Evolutionary conservation across 1,140 invertebrate species (phyloP), one percentile per base, ranked within the genome.

Genomic region (Babylonia areolata): DNA sequence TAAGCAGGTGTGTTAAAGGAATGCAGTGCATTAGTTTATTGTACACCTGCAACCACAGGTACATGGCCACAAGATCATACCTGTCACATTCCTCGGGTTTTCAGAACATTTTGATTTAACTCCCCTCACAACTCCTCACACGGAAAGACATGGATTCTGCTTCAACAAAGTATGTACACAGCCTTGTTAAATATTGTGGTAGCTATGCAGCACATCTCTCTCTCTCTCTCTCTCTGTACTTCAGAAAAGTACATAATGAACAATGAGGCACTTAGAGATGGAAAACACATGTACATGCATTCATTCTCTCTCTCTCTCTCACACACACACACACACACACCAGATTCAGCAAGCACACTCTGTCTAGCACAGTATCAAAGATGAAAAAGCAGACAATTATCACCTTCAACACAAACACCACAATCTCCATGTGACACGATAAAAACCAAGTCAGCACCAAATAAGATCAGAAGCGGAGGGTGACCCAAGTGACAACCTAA

Each of bases 321-420:
- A n/a, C 28, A 64, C 58, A 64, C 58, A 64, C 58, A 64, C 58
- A 64, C 58, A 64, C 58, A 64, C 58, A 64, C 58, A 64, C 28
- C 5, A 5, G 23, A 6, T 64, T 23, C 5, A 64, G 58, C 12
- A 64, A 20, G 46, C n/a, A n/a, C n/a, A n/a, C n/a, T n/a, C 2
- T 51, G 46, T 12, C 1, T 12, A 46, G 17, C 46, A 51, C 9
- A 51, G 46, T 51, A 9, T 51, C 0, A 51, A 51, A 51, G 2
- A 51, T 51, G 9, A 51, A 17, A 51, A 17, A 51, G 46, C 46
- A 9, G 46, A 51, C 9, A 51, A 17, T 12, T 9, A 51, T n/a
- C n/a, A n/a, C n/a, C n/a, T n/a, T n/a, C n/a, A n/a, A n/a, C n/a
- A n/a, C n/a, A n/a, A n/a, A n/a, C n/a, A n/a, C n/a, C n/a, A n/a